phyloP scores from a whole-genome alignment of 2,797 vertebrate genomes.

The Enteromius thamalakanensis region DNA sequence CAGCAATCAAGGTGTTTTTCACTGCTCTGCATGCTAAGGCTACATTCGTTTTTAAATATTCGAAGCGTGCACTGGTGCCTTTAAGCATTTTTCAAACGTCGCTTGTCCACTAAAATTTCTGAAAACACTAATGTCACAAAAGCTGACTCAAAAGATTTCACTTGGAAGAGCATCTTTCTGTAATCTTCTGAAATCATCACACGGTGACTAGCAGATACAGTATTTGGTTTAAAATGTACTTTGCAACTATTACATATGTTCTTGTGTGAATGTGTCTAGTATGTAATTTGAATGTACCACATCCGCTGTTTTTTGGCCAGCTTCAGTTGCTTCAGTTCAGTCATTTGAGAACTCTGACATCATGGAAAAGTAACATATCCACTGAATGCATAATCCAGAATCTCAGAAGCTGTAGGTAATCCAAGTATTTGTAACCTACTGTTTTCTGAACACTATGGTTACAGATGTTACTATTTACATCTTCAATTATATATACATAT shows the following conservation, averaged over 20 bases:
- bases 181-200: background rate
- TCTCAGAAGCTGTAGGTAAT: background rate
- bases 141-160: background rate
- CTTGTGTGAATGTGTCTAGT: background rate
- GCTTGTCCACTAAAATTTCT: background rate
- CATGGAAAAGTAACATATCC: background rate
- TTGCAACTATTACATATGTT: background rate
- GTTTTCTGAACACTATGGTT: background rate
- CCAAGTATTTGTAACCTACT: background rate
- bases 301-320: background rate
- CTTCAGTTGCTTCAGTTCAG: background rate
- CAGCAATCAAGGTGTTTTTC: slow-evolving; percentile 23
- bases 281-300: background rate
- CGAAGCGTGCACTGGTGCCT: background rate
- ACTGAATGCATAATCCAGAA: background rate
- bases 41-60: background rate
- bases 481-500: background rate
- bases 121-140: background rate
- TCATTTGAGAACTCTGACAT: background rate
- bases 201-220: background rate
- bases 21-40: background rate
- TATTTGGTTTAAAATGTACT: background rate
- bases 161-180: background rate
- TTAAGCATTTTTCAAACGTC: background rate
- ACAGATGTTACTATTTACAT: background rate